A percentile compares a stretch with the other conserved stretches of the same genome.
Evolutionary conservation across 2,113 vertebrate species (phyloP).

Genomic region (Microcebus tavaratra): DNA sequence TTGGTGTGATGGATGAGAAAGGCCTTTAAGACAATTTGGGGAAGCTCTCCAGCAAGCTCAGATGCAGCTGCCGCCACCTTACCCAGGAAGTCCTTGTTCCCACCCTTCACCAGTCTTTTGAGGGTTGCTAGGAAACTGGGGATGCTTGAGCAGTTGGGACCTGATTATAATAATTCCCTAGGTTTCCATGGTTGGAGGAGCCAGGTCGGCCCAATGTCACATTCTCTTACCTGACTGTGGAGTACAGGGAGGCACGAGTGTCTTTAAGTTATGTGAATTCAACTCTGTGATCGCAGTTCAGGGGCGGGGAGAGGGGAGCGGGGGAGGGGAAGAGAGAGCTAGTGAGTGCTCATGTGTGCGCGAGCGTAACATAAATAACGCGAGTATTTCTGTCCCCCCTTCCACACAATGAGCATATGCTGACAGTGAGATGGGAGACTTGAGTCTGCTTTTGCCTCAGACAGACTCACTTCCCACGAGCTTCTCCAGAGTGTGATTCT

Average conservation of each 20-base stretch:
- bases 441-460: constrained; percentile 69
- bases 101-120: constrained; percentile 49
- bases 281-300: constrained; percentile 43
- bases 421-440: constrained; percentile 63
- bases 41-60: constrained; percentile 20
- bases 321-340: background rate
- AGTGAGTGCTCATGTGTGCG: background rate
- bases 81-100: constrained; percentile 46
- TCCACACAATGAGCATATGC: constrained; percentile 72
- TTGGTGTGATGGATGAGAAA: background rate
- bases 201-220: background rate
- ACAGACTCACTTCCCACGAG: constrained; percentile 77
- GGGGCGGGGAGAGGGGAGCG: background rate
- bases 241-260: background rate
- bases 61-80: constrained; percentile 30
- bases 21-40: background rate
- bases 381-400: constrained; percentile 60
- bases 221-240: constrained; percentile 14
- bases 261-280: background rate
- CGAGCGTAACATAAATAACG: constrained; percentile 42
- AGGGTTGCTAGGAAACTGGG: constrained; percentile 77
- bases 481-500: constrained; percentile 72
- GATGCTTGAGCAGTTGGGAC: constrained; percentile 70
- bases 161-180: constrained; percentile 58
- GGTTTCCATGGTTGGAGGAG: constrained; percentile 54